Conservation (phyloP, 2,888 invertebrate genomes). For the Nysson spinosus region DNA sequence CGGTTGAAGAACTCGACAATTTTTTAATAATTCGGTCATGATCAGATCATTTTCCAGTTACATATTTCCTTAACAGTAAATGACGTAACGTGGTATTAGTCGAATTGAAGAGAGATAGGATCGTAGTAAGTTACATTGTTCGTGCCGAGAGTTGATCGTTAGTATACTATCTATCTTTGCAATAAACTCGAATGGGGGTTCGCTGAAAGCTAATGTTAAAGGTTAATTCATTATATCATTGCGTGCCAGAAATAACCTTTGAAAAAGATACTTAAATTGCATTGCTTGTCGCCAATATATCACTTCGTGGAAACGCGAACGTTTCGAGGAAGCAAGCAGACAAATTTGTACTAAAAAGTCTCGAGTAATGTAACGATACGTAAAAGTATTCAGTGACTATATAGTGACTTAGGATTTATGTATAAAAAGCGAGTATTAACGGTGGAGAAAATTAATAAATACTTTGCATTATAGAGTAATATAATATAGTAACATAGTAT, state of each 20-base stretch:
- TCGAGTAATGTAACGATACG: too few relatives aligned
- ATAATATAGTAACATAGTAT: too few relatives aligned
- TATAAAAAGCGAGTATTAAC: too few relatives aligned
- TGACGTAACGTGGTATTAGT: constrained; percentile 25
- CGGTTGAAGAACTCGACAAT: not conserved
- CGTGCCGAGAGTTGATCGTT: constrained; percentile 2
- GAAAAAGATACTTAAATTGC: constrained; percentile 3
- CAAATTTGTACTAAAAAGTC: too few relatives aligned
- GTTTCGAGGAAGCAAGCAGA: too few relatives aligned
- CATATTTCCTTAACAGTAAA: constrained; percentile 10
- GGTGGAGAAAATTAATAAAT: too few relatives aligned
- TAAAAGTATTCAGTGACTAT: too few relatives aligned
- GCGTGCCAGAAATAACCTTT: constrained; percentile 5
- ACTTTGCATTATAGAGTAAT: too few relatives aligned
- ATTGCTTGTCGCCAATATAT: not conserved
- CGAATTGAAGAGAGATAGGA: constrained; percentile 21
- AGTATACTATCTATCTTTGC: not conserved
- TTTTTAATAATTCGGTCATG: constrained; percentile 4
- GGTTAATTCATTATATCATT: constrained; percentile 14
- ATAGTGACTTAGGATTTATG: too few relatives aligned
- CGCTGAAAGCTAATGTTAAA: constrained; percentile 16
- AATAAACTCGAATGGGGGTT: not conserved
- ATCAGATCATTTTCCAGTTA: constrained; percentile 30
- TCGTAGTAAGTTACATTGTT: constrained; percentile 11
- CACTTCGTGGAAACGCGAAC: not conserved